phyloP scores from a whole-genome alignment of 2,797 vertebrate species.

The Galagoides demidoff region DNA sequence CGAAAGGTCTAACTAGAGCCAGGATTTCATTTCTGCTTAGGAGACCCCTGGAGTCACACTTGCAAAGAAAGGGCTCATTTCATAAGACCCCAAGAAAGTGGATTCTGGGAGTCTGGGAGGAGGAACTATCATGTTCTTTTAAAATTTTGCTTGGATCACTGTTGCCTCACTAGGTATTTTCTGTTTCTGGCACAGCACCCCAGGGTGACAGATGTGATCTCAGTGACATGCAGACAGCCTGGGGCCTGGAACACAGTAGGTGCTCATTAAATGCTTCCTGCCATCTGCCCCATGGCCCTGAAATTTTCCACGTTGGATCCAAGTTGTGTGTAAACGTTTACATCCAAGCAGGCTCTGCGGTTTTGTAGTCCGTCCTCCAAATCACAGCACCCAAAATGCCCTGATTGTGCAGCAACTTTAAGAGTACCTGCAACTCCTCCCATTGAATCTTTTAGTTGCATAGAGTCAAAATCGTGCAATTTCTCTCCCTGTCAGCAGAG shows the following conservation, averaged over 20 bases:
- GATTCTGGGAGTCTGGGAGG: neutral
- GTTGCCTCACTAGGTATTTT: neutral
- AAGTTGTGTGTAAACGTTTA: neutral
- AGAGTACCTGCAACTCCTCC: neutral
- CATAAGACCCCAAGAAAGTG: neutral
- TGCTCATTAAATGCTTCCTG: neutral
- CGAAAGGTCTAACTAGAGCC: neutral
- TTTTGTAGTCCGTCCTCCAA: neutral
- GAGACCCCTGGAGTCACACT: neutral
- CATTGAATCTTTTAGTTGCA: neutral
- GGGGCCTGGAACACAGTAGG: neutral
- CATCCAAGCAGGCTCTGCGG: neutral
- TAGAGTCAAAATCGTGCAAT: neutral
- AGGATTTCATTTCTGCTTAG: neutral
- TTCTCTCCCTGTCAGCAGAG: neutral
- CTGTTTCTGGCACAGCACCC: neutral
- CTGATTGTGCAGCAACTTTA: neutral
- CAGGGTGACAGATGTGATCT: neutral
- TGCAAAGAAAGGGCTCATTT: neutral
- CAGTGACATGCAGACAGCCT: neutral
- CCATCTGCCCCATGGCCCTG: neutral
- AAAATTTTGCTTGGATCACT: neutral
- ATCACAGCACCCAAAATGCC: neutral
- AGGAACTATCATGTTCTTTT: neutral
- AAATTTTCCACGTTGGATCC: neutral